Conservation (phyloP, 2,888 invertebrate species). For the Diploptera punctata region DNA sequence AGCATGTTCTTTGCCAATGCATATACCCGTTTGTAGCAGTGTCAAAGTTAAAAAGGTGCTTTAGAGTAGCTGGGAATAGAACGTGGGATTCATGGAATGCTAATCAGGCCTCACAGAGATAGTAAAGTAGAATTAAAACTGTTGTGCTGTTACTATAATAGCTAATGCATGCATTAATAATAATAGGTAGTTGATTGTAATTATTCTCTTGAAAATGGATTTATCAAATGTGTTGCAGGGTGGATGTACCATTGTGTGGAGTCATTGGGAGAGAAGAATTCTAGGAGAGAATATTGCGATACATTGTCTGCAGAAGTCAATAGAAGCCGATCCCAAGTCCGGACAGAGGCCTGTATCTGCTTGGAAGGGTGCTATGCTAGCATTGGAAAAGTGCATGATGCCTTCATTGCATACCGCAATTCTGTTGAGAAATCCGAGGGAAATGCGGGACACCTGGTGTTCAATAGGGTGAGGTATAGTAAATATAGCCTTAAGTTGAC, state of each 20-base stretch:
- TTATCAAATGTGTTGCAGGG: constrained; percentile 61
- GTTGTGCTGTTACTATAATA: too few relatives aligned
- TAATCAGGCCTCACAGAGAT: too few relatives aligned
- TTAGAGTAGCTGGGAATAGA: too few relatives aligned
- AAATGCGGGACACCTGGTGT: constrained; percentile 99
- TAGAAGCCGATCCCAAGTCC: constrained; percentile 91
- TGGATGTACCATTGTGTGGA: constrained; percentile 95
- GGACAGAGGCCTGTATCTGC: constrained; percentile 95
- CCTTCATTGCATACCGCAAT: constrained; percentile 97
- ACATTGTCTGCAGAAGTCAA: constrained; percentile 89
- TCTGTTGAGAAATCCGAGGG: constrained; percentile 99
- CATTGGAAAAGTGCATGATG: constrained; percentile 97
- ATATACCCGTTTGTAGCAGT: too few relatives aligned
- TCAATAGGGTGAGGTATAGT: constrained; percentile 89
- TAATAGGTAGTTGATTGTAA: too few relatives aligned
- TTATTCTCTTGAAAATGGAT: too few relatives aligned
- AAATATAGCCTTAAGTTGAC: too few relatives aligned
- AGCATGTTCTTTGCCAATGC: too few relatives aligned
- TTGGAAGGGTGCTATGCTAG: constrained; percentile 96
- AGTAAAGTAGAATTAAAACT: too few relatives aligned
- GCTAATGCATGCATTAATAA: too few relatives aligned
- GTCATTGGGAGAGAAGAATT: constrained; percentile 84
- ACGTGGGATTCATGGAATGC: too few relatives aligned
- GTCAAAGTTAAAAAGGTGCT: too few relatives aligned
- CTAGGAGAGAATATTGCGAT: constrained; percentile 87